These are phyloP conservation scores for chimpanzee (Pan troglodytes) DNA, from an alignment of 2,113 vertebrate genomes.

Conservation along the genomic window NHGRI_mPanTro3-v2.1_pri NC_072407.2:87145501-87146000, in stretches of 20 bases:
- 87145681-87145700: neutral
- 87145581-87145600: neutral
- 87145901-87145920: neutral
- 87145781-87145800: neutral
- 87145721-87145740: neutral
- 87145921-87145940: neutral
- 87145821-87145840: neutral
- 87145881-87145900: neutral
- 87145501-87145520: neutral
- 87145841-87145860: neutral
- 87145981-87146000: neutral
- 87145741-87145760: neutral
- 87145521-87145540: neutral
- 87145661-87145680: constrained; percentile 7
- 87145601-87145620: neutral
- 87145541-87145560: neutral
- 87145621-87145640: neutral
- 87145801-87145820: neutral
- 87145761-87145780: neutral
- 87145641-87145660: neutral
- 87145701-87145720: constrained; percentile 21
- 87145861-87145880: constrained; percentile 6
- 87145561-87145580: neutral
- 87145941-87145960: neutral
- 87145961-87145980: neutral